These are phyloP conservation scores for Acanthococcus lagerstroemiae DNA, from an alignment of 2,888 invertebrate species.

Conservation along the genomic window DNA sequence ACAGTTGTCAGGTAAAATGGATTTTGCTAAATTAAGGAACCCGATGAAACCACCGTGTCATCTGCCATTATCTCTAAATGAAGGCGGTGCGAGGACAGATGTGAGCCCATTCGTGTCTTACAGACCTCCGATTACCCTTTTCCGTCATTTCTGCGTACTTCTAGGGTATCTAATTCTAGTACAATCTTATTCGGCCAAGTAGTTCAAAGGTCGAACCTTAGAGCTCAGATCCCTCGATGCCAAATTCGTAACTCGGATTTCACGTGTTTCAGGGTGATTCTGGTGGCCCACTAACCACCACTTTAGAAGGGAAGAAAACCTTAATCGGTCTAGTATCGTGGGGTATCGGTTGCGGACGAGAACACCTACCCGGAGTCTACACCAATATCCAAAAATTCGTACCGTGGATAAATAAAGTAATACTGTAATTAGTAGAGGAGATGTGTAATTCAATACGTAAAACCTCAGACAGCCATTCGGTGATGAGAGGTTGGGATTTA, in stretches of 20 bases:
- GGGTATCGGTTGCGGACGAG: slow-evolving; percentile 85
- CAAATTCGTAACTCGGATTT: too few relatives aligned
- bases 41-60: too few relatives aligned
- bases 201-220: too few relatives aligned
- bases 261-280: slow-evolving; percentile 54
- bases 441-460: background rate
- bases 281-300: slow-evolving; percentile 79
- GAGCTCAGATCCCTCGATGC: too few relatives aligned
- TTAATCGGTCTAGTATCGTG: slow-evolving; percentile 81
- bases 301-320: slow-evolving; percentile 73
- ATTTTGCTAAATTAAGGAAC: too few relatives aligned
- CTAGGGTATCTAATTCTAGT: too few relatives aligned
- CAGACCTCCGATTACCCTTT: too few relatives aligned
- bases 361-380: slow-evolving; percentile 82
- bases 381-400: slow-evolving; percentile 88
- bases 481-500: background rate
- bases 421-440: slow-evolving; percentile 45
- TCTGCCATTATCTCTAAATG: too few relatives aligned
- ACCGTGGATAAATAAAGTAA: slow-evolving; percentile 80
- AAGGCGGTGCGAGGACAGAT: too few relatives aligned
- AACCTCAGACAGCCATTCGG: background rate
- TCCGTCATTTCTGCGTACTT: too few relatives aligned
- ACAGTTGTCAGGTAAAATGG: slow-evolving; percentile 55
- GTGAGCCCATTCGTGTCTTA: too few relatives aligned
- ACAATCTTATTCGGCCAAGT: too few relatives aligned